Conservation (phyloP, 2,888 invertebrate species). For the Isoperla grammatica region DNA sequence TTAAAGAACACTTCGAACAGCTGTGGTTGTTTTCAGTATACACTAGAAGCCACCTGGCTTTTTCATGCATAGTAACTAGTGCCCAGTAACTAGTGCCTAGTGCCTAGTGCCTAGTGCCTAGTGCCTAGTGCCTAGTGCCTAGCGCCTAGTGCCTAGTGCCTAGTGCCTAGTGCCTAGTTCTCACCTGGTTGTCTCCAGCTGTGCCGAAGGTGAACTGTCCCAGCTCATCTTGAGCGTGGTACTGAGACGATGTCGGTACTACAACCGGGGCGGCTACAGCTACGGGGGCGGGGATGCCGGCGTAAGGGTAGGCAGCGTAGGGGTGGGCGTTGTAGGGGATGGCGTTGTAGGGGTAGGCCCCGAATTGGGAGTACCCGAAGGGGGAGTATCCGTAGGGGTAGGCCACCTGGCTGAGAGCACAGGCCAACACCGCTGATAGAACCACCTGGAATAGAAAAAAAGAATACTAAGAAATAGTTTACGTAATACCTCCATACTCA, state of each 20-base stretch:
- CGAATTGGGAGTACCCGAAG: no score
- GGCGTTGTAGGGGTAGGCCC: constrained; percentile 4
- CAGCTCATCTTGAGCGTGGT: constrained; percentile 35
- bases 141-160: no score
- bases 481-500: no score
- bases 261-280: constrained; percentile 15
- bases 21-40: no score
- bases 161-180: no score
- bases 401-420: constrained; percentile 12
- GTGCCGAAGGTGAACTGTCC: constrained; percentile 36
- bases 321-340: constrained; percentile 1
- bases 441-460: constrained; percentile 12
- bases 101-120: no score
- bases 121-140: no score
- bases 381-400: neutral
- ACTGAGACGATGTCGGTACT: constrained; percentile 24
- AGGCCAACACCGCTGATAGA: constrained; percentile 17
- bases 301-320: constrained; percentile 15
- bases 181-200: constrained; percentile 34
- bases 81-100: no score
- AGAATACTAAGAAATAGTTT: neutral
- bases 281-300: constrained; percentile 8
- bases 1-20: no score
- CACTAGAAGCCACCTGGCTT: no score
- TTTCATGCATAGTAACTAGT: no score